Conservation (phyloP, 53 echinoderm and acorn worm species). For the Zoroaster sp. region DNA sequence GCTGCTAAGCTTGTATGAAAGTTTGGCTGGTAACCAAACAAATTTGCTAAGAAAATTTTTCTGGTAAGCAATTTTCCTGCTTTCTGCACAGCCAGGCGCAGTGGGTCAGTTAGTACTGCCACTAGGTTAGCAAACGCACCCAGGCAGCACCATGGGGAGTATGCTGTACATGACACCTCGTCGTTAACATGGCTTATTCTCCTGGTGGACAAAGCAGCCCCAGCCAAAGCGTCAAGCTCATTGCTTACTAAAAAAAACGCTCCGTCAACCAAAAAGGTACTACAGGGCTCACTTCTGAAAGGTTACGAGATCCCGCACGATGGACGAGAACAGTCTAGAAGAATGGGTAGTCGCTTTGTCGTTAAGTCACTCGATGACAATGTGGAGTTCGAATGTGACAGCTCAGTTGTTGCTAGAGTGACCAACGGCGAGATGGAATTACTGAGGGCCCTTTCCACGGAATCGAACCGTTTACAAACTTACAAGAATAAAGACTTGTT, state of each 20-base stretch:
- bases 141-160: background rate
- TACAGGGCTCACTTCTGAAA: background rate
- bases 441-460: constrained; percentile 30
- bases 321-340: background rate
- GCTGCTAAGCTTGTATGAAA: too few species aligned
- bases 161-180: background rate
- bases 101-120: too few species aligned
- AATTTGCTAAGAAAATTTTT: too few species aligned
- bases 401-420: constrained; percentile 30
- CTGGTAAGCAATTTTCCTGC: too few species aligned
- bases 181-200: background rate
- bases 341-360: background rate
- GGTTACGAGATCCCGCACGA: background rate
- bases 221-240: background rate
- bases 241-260: background rate
- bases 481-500: background rate
- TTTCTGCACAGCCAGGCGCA: too few species aligned
- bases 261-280: background rate
- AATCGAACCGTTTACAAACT: background rate
- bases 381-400: constrained; percentile 23
- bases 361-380: background rate
- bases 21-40: too few species aligned
- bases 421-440: constrained; percentile 30
- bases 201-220: constrained; percentile 1
- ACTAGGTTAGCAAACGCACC: background rate